A percentile compares a stretch with the other conserved stretches of the same genome.
These are phyloP conservation scores for Sinhomidia bicolor DNA, from an alignment of 2,888 invertebrate genomes.

Conservation along the genomic window DNA sequence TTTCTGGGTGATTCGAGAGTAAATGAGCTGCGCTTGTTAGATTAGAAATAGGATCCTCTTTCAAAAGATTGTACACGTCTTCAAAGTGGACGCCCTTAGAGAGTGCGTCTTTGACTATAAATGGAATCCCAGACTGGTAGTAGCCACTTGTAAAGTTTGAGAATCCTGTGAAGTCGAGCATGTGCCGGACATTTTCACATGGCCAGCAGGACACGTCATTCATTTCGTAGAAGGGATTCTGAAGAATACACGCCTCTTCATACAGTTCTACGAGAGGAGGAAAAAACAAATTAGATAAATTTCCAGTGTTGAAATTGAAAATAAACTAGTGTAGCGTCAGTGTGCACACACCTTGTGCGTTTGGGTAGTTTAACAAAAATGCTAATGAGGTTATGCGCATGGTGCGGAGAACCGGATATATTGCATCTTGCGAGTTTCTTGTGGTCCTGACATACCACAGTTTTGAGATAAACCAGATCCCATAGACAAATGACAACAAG, in stretches of 20 bases:
- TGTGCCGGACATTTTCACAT: slow-evolving; percentile 87
- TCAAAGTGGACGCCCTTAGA: slow-evolving; percentile 84
- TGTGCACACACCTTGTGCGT: slow-evolving; percentile 85
- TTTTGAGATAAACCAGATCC: slow-evolving; percentile 84
- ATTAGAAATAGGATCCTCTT: neutral
- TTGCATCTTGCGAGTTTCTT: slow-evolving; percentile 89
- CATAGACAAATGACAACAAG: slow-evolving; percentile 81
- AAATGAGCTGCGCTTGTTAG: slow-evolving; percentile 80
- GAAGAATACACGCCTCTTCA: slow-evolving; percentile 91
- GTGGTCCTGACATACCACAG: slow-evolving; percentile 84
- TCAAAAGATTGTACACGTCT: slow-evolving; percentile 84
- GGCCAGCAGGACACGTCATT: slow-evolving; percentile 93
- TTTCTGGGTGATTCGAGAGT: slow-evolving; percentile 60
- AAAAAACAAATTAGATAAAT: neutral
- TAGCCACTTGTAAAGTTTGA: slow-evolving; percentile 83
- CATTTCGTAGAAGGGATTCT: slow-evolving; percentile 92
- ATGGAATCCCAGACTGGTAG: slow-evolving; percentile 84
- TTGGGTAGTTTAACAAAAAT: slow-evolving; percentile 88
- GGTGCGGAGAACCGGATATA: slow-evolving; percentile 90
- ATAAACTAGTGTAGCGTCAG: slow-evolving; percentile 25
- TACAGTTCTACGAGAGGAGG: no score
- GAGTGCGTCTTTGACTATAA: slow-evolving; percentile 83
- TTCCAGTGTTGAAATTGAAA: neutral
- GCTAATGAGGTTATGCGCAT: slow-evolving; percentile 89
- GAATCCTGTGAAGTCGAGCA: slow-evolving; percentile 86